These are phyloP conservation scores for Porites lobata DNA, from an alignment of 92 coral and sea anemone species.

Conservation along the genomic window DNA sequence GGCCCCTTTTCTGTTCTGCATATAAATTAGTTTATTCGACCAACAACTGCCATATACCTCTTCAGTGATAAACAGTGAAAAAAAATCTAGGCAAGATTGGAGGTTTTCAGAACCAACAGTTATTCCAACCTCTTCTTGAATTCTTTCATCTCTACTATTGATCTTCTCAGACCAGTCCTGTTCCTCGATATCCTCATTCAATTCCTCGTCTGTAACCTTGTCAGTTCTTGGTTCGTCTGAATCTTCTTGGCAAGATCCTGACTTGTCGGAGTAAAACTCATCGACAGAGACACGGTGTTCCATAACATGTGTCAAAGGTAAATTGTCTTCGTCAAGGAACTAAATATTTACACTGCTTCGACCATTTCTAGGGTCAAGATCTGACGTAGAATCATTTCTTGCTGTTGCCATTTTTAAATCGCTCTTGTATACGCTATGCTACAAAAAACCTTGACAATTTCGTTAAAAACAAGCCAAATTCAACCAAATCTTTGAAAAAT, in stretches of 20 bases:
- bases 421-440: not conserved
- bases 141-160: not conserved
- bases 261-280: not conserved
- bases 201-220: not conserved
- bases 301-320: not conserved
- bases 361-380: conserved; percentile 6
- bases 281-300: not conserved
- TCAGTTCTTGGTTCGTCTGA: not conserved
- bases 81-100: not conserved
- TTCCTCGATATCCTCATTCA: not conserved
- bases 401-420: not conserved
- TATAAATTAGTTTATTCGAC: conserved; percentile 44
- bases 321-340: not conserved
- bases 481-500: not conserved
- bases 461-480: not conserved
- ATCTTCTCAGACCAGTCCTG: not conserved
- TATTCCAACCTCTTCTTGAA: not conserved
- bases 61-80: not conserved
- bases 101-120: not conserved
- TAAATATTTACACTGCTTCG: not conserved
- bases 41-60: conserved; percentile 24
- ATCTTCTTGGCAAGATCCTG: not conserved
- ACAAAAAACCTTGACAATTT: not conserved
- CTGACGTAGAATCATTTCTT: not conserved
- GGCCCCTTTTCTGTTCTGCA: conserved; percentile 32